Base-by-base conservation (phyloP, 2,888 invertebrate genomes). In the Liodrosophila aerea region DNA sequence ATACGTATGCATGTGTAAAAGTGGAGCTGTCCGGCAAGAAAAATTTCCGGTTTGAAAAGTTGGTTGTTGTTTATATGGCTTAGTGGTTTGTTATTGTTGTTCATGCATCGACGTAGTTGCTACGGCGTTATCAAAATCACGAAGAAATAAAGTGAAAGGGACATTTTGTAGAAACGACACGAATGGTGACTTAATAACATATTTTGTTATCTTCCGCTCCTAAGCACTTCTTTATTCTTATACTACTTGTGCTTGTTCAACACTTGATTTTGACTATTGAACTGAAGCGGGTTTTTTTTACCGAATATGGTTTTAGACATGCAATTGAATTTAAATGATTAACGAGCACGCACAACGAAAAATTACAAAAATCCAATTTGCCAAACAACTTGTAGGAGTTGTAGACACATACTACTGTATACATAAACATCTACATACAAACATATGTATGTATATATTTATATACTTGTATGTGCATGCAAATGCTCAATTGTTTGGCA, bases 1-100 rank as follows among this genome's bases (percentile, higher is more conserved):
- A 22, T 22, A 22, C 2, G 18, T 39, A 39, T 39, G 13, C 29
- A 36, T 30, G 30, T 27, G 44, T 46, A 56, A 8, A 41, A 13
- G 29, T 27, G 30, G 7, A 31, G 12, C n/a, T 34, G 33, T 36
- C 15, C 15, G 31, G 29, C 16, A 43, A 47, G 36, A 50, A 15
- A 51, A 53, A 65, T 61, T 70, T 68, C 67, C 67, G 64, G 70
- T 46, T 69, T 47, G 30, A 1, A 33, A 41, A 65, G 41, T 30
- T 39, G 43, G 40, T 51, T 47, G 52, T 39, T 41, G 40, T 46
- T 52, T n/a, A n/a, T n/a, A n/a, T n/a, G n/a, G n/a, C n/a, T n/a
- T n/a, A n/a, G n/a, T n/a, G n/a, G n/a, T n/a, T n/a, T n/a, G n/a
- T n/a, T n/a, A n/a, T n/a, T n/a, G n/a, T n/a, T n/a, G n/a, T n/a